Evolutionary conservation across 2,113 vertebrate genomes (phyloP).

Genomic region (Aldabrachelys gigantea): DNA sequence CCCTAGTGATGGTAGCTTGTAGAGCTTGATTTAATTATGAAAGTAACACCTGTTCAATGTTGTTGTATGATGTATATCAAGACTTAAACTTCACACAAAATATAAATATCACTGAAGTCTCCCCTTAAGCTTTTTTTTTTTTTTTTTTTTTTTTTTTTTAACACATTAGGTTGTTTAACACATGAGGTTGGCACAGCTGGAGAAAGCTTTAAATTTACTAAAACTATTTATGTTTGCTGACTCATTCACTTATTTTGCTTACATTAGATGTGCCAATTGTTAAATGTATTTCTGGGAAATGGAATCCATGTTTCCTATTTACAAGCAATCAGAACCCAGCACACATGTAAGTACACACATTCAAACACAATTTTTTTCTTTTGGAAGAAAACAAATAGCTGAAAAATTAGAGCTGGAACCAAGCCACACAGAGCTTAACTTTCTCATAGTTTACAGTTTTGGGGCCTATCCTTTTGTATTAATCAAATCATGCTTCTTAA

Average conservation of each 20-base stretch:
- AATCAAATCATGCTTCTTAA: background rate
- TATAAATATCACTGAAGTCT: background rate
- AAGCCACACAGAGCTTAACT: background rate
- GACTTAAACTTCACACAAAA: background rate
- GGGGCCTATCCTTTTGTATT: background rate
- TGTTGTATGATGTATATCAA: background rate
- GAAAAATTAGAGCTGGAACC: background rate
- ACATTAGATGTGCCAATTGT: background rate
- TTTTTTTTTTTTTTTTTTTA: background rate
- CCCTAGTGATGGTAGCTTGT: background rate
- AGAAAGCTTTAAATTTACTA: background rate
- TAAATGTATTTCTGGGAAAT: rapidly evolving
- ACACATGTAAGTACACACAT: background rate
- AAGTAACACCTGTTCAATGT: background rate
- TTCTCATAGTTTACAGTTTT: background rate
- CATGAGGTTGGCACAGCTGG: background rate
- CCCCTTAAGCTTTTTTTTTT: background rate
- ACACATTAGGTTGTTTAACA: no score
- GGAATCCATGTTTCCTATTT: background rate
- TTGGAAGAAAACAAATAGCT: rapidly evolving
- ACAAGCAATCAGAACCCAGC: background rate
- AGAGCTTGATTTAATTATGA: background rate
- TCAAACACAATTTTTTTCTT: background rate
- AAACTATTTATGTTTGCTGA: background rate
- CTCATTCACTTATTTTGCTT: background rate